Base-by-base conservation (phyloP, 2,888 invertebrate species). In the Ophion obscuratus region DNA sequence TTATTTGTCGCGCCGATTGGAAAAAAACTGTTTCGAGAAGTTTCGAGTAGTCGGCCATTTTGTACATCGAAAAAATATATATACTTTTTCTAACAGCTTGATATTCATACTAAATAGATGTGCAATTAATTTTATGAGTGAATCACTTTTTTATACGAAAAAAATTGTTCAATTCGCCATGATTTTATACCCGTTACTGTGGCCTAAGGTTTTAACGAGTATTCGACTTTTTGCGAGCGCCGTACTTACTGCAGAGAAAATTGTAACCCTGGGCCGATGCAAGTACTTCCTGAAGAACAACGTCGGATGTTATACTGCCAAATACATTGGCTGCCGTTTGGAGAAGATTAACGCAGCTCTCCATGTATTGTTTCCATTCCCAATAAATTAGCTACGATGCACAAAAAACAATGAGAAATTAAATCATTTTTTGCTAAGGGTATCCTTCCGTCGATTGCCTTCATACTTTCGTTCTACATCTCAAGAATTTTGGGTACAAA, bases 291-390 rank as follows among this genome's bases (percentile, higher is more conserved):
- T 94, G 94, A 70, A 95, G 94, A 53, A 96, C 94, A 70, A 93
- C 91, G 86, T 95, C 95, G 59, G 95, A 95, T 74, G 94, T 95
- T 86, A 95, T 95, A 75, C 94, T 94, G 87, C 95, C 95, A 90
- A 96, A 95, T 86, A 95, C 94, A 88, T 94, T 94, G 80, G 95
- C 94, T 59, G 95, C 95, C 86, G 95, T 94, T 90, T 95, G 94
- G 66, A 96, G 92, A 75, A 96, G 91, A 68, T 94, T 91, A 62
- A 95, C 93, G 91, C 95, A 95, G 87, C 95, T 95, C 90, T 95
- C 94, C 91, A 96, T 94, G 84, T 93, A 94, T 64, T 92, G 93
- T 83, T 94, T 94, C 94, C 94, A 94, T 88, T 94, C 93, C 91
- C 92, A 92, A 90, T 93, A 94, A 79, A 93, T 92, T n/a, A 90